Conservation (phyloP, 2,113 vertebrate genomes). For the Petaurus breviceps region DNA sequence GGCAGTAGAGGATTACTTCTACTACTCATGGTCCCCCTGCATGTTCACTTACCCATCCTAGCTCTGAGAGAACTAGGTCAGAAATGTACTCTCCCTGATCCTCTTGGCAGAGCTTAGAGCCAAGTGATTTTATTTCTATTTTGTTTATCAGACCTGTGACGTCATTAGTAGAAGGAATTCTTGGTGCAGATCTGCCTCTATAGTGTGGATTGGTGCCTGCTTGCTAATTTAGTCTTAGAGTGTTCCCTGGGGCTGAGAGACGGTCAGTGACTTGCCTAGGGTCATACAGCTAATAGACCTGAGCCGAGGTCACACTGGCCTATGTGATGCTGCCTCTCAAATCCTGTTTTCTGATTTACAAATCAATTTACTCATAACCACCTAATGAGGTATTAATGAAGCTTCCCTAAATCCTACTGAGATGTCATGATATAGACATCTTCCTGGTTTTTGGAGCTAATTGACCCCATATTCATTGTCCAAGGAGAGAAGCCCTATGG, state of each 20-base stretch:
- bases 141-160: neutral
- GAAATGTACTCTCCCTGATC: too few species aligned
- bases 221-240: neutral
- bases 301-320: neutral
- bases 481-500: neutral
- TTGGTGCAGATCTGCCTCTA: neutral
- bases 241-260: neutral
- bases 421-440: neutral
- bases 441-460: neutral
- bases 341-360: neutral
- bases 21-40: neutral
- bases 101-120: neutral
- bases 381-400: neutral
- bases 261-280: neutral
- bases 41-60: neutral
- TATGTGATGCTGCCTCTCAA: neutral
- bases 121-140: neutral
- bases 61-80: neutral
- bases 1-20: neutral
- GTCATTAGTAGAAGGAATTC: neutral
- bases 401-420: neutral
- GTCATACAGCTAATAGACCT: neutral
- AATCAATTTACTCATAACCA: neutral
- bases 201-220: neutral
- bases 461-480: neutral